Base-by-base conservation (phyloP, 2,113 vertebrate genomes). In the Tachuris rubrigastra region DNA sequence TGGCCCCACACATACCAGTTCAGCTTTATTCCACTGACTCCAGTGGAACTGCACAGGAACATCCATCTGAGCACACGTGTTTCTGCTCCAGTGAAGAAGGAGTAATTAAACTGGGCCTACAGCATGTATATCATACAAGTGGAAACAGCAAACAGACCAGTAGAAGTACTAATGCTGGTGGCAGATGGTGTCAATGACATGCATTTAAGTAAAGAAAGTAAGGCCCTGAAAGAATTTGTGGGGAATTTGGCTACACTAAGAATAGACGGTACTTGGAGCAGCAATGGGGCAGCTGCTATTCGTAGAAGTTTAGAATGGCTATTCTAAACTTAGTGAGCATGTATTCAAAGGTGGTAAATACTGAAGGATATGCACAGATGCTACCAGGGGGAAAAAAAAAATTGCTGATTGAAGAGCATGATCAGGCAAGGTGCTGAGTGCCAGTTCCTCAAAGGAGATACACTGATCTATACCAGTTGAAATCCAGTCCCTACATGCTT, bases 281-380 rank as follows among this genome's bases (percentile, higher is more conserved):
- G 87, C 60, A 67, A 42, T 21, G 80, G 89, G 65, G 81, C 95
- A 96, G 86, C 94, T 96, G 95, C 85, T 92, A 75, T 81, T 93
- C 17, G 19, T 21, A 95, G 92, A 94, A 86, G 63, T 93, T 95
- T 65, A 63, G 85, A 52, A 89, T 19, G 52, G 77, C 39, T 85
- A 31, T 31, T 87, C 87, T 92, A 92, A 89, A 89, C 71, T 86
- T 78, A 94, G 90, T 44, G 72, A 31, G 21, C 68, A 63, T 90
- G 66, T 68, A 85, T 53, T 65, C 55, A 53, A 63, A 92, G 76
- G 78, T 78, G 80, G 66, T 50, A 92, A 92, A 11, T 73, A 72
- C 71, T 83, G 89, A 93, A 78, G 73, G 68, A 83, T 93, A 84
- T 76, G 92, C 90, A 91, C 89, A 95, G 83, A 82, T 93, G 95